These are phyloP conservation scores for Danaus melanippus DNA, from an alignment of 1,140 invertebrate species.

Conservation along the genomic window DNA sequence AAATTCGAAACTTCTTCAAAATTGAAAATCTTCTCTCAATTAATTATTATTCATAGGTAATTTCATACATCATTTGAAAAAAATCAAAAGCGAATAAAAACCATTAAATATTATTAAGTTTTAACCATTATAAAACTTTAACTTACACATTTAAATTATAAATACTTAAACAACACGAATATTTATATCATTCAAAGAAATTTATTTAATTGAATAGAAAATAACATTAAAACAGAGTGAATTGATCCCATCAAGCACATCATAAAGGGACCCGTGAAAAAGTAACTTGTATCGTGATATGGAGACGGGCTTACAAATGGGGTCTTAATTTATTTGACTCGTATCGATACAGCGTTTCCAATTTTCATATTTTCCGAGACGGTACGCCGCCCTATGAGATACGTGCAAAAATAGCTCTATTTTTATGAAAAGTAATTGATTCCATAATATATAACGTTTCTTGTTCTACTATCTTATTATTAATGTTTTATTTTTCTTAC, in stretches of 20 bases:
- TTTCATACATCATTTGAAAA: no score
- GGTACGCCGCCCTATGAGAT: slow-evolving; percentile 34
- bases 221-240: slow-evolving; percentile 8
- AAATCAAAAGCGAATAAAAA: no score
- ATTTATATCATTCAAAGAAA: slow-evolving; percentile 1
- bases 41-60: no score
- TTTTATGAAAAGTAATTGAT: slow-evolving; percentile 33
- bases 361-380: slow-evolving; percentile 63
- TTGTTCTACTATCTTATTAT: not conserved
- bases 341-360: slow-evolving; percentile 46
- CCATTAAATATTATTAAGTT: no score
- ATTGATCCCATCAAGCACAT: slow-evolving; percentile 17
- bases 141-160: slow-evolving; percentile 2
- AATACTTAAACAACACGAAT: not conserved
- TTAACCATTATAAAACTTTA: no score
- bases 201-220: slow-evolving; percentile 6
- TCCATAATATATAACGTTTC: slow-evolving; percentile 1
- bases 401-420: slow-evolving; percentile 44
- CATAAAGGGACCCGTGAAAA: slow-evolving; percentile 13
- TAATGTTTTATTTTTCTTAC: not conserved
- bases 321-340: slow-evolving; percentile 52
- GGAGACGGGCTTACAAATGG: slow-evolving; percentile 34
- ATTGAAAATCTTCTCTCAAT: no score
- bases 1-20: no score
- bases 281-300: slow-evolving; percentile 16